Conservation (phyloP, 2,797 vertebrate genomes). For the Hapalemur alaotrensis region DNA sequence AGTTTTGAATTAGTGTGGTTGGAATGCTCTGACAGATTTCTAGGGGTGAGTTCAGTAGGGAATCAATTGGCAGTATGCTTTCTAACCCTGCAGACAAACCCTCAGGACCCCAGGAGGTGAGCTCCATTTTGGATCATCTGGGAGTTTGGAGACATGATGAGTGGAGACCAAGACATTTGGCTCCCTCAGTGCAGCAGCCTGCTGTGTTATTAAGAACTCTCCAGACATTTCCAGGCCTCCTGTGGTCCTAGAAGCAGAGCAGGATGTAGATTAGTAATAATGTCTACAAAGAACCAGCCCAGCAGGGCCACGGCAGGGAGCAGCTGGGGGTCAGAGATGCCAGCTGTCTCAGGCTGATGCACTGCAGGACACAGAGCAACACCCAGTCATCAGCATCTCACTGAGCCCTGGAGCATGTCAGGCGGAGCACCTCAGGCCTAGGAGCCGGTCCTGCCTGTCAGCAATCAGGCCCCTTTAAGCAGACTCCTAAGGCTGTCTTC, state of each 20-base stretch:
- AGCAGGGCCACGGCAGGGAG: not conserved
- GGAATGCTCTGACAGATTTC: not conserved
- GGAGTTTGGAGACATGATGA: not conserved
- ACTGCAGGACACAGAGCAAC: not conserved
- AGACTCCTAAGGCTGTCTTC: not conserved
- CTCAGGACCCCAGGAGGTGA: not conserved
- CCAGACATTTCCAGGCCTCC: not conserved
- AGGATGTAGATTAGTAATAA: slow-evolving; percentile 33
- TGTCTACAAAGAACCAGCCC: not conserved
- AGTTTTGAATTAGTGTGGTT: not conserved
- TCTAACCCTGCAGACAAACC: not conserved
- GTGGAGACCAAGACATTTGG: not conserved
- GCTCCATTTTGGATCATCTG: not conserved
- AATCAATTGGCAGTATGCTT: not conserved
- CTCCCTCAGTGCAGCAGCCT: not conserved
- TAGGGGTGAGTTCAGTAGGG: not conserved
- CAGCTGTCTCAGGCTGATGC: not conserved
- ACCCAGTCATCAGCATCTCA: not conserved
- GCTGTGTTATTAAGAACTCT: not conserved
- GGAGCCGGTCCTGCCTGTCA: not conserved
- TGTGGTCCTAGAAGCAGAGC: not conserved
- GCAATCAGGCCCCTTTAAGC: not conserved
- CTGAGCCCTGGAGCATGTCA: not conserved
- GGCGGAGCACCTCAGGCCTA: not conserved
- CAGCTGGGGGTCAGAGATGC: not conserved